Conservation (phyloP, 2,113 vertebrate species). For the Syrrhaptes paradoxus region DNA sequence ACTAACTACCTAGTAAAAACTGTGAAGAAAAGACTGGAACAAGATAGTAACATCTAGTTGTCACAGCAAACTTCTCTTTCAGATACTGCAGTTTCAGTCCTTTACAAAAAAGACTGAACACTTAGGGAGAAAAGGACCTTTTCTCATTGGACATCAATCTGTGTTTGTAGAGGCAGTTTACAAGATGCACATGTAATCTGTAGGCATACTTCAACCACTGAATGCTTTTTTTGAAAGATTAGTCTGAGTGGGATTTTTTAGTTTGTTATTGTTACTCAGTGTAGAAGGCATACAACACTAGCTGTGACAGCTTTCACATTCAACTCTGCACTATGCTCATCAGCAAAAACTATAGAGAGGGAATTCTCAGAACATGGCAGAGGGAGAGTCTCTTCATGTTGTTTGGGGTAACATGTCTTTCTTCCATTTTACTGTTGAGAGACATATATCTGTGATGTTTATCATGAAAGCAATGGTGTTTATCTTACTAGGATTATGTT, state of each 20-base stretch:
- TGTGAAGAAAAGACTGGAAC: neutral
- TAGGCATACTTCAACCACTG: neutral
- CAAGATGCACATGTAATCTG: neutral
- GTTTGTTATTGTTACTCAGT: neutral
- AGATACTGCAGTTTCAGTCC: neutral
- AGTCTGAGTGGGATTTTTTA: neutral
- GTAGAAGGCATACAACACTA: constrained; percentile 29
- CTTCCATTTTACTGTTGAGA: neutral
- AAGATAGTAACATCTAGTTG: neutral
- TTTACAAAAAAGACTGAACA: neutral
- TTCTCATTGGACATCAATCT: neutral
- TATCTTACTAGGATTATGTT: constrained; percentile 74
- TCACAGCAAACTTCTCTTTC: neutral
- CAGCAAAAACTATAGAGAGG: constrained; percentile 20
- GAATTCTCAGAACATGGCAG: neutral
- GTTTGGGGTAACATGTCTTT: constrained; percentile 67
- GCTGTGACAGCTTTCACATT: constrained; percentile 51
- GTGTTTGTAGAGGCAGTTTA: neutral
- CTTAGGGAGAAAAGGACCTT: neutral
- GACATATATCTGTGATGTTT: constrained; percentile 64
- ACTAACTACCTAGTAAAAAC: neutral
- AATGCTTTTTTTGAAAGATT: neutral
- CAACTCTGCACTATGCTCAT: neutral
- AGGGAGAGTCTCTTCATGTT: neutral
- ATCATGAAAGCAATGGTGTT: constrained; percentile 76